Evolutionary conservation across 2,113 vertebrate species (phyloP).

Genomic region (Hystrix brachyura): DNA sequence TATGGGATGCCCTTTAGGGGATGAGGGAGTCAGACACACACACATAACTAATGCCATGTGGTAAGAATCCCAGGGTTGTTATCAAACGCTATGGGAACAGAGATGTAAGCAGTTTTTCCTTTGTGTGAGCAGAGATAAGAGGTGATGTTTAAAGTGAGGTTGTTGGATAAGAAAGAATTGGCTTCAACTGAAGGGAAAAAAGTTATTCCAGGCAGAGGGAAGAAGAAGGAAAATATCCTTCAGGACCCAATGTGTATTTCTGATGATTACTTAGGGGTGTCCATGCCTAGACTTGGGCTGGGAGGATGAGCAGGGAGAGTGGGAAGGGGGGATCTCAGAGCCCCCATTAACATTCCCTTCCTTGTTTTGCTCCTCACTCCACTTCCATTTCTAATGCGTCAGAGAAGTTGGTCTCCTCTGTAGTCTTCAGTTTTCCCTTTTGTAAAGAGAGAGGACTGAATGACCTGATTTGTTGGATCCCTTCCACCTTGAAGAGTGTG

Average conservation of each 20-base stretch:
- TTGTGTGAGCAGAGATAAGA: not conserved
- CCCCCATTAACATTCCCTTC: not conserved
- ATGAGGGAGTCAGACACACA: not conserved
- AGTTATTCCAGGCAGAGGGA: not conserved
- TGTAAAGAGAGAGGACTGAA: slow-evolving; percentile 44
- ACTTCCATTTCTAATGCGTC: not conserved
- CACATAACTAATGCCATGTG: not conserved
- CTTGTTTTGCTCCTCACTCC: not conserved
- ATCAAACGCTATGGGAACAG: not conserved
- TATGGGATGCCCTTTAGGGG: too few species aligned
- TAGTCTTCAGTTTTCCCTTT: slow-evolving; percentile 37
- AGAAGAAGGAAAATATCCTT: not conserved
- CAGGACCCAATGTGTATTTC: not conserved
- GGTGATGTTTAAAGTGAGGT: not conserved
- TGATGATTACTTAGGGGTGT: not conserved
- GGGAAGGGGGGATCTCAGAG: not conserved
- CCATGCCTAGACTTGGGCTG: too few species aligned
- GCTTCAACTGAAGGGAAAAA: not conserved
- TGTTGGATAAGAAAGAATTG: slow-evolving; percentile 27
- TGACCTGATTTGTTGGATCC: slow-evolving; percentile 60
- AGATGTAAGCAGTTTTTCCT: not conserved
- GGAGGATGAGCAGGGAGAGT: not conserved
- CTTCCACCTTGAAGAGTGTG: slow-evolving; percentile 54
- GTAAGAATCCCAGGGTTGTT: not conserved
- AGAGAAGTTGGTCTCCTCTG: slow-evolving; percentile 33